Evolutionary conservation across 1,140 invertebrate species (phyloP).

Genomic region (Halotydeus destructor): DNA sequence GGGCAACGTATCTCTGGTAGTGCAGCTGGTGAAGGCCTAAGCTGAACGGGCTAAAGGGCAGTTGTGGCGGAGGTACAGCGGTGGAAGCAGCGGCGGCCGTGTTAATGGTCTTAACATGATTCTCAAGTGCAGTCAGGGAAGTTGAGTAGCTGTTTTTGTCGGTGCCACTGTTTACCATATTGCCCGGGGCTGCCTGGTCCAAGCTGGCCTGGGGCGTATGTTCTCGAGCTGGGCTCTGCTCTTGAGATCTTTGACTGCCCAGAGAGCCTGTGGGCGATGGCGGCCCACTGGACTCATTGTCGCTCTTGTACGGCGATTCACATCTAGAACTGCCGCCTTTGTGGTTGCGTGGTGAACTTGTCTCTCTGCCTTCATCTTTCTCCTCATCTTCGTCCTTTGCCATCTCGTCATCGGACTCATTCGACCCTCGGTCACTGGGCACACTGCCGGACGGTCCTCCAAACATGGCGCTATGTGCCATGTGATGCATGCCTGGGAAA

Average conservation of each 20-base stretch:
- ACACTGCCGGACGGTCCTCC: constrained; percentile 4
- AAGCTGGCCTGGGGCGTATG: constrained; percentile 4
- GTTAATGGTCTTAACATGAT: constrained; percentile 33
- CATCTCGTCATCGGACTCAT: background rate
- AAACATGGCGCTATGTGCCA: too few species aligned
- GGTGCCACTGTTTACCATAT: background rate
- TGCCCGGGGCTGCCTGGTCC: background rate
- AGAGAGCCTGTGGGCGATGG: background rate
- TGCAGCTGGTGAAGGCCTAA: constrained; percentile 10
- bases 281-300: background rate
- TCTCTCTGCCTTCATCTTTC: background rate
- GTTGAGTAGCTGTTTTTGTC: constrained; percentile 36
- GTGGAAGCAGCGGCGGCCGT: too few species aligned
- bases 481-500: background rate
- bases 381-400: background rate
- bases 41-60: constrained; percentile 32
- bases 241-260: background rate
- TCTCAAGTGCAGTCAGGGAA: constrained; percentile 48
- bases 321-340: background rate
- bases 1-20: constrained; percentile 6
- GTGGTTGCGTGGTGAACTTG: background rate
- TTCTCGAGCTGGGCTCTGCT: constrained; percentile 1
- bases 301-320: background rate
- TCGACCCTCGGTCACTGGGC: constrained; percentile 1
- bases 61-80: constrained; percentile 16